Percentiles rank a stretch among this genome's conserved stretches.
phyloP scores from a whole-genome alignment of 2,113 vertebrate genomes.

The Prietella phreatophila region DNA sequence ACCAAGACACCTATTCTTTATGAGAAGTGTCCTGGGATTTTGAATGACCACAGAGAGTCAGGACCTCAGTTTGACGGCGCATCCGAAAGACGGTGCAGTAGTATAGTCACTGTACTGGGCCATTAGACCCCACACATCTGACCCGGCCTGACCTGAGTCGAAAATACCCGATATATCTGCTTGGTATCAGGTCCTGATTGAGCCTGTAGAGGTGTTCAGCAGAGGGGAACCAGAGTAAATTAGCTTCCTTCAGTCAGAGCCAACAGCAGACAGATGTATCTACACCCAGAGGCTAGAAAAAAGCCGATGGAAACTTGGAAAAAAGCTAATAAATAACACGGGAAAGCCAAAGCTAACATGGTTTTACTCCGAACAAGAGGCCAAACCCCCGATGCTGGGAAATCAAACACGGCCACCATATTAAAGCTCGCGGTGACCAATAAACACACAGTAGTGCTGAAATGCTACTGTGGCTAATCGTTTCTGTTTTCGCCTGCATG shows the following conservation, averaged over 20 bases:
- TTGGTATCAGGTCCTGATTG: not conserved
- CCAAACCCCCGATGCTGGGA: not conserved
- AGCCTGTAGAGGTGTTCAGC: not conserved
- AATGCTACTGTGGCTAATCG: not conserved
- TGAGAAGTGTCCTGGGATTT: too few species aligned
- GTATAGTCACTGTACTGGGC: too few species aligned
- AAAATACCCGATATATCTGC: slow-evolving; percentile 1
- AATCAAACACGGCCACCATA: not conserved
- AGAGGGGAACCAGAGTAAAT: slow-evolving; percentile 12
- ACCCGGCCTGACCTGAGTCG: slow-evolving; percentile 50
- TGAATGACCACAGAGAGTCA: too few species aligned
- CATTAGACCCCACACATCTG: not conserved
- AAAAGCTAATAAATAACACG: slow-evolving; percentile 15
- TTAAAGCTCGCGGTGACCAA: not conserved
- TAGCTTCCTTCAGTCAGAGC: slow-evolving; percentile 28
- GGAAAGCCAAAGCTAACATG: slow-evolving; percentile 32
- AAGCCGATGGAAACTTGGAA: slow-evolving; percentile 25
- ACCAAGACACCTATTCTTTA: too few species aligned
- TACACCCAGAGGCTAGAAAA: slow-evolving; percentile 14
- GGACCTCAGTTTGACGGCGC: too few species aligned
- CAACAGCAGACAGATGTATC: slow-evolving; percentile 32
- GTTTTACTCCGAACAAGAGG: not conserved
- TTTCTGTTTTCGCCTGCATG: not conserved
- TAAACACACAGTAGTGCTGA: not conserved
- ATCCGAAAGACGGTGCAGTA: too few species aligned